Conservation (phyloP, 2,113 vertebrate species). For the Scophthalmus maximus region DNA sequence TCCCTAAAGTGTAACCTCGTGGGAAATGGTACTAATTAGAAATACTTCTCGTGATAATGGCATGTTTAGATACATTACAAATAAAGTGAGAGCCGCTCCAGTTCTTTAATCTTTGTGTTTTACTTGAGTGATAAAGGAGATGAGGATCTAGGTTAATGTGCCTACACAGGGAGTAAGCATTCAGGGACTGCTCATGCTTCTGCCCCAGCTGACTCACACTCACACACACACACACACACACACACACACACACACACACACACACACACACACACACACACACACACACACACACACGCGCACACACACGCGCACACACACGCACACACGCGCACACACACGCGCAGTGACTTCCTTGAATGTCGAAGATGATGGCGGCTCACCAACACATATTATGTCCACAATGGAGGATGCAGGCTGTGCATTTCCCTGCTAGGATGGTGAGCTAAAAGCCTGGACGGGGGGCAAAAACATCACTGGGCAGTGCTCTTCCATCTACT, state of each 20-base stretch:
- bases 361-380: slow-evolving; percentile 67
- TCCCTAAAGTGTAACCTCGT: slow-evolving; percentile 66
- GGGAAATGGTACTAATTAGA: slow-evolving; percentile 79
- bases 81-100: slow-evolving; percentile 71
- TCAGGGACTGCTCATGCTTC: slow-evolving; percentile 77
- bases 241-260: slow-evolving; percentile 54
- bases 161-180: slow-evolving; percentile 76
- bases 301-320: no score
- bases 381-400: slow-evolving; percentile 76
- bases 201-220: slow-evolving; percentile 71
- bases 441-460: slow-evolving; percentile 73
- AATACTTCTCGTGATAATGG: slow-evolving; percentile 70
- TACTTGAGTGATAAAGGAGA: slow-evolving; percentile 73
- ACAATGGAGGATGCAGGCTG: slow-evolving; percentile 78
- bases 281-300: no score
- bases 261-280: slow-evolving; percentile 47
- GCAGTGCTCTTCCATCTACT: slow-evolving; percentile 70
- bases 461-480: slow-evolving; percentile 74
- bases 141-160: slow-evolving; percentile 81
- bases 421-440: slow-evolving; percentile 78
- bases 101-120: slow-evolving; percentile 75
- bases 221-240: slow-evolving; percentile 44
- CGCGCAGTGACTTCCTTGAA: slow-evolving; percentile 62
- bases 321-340: slow-evolving; percentile 51
- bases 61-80: slow-evolving; percentile 81